These are phyloP conservation scores for Apis laboriosa DNA, from an alignment of 1,140 invertebrate species.

Conservation along the genomic window DNA sequence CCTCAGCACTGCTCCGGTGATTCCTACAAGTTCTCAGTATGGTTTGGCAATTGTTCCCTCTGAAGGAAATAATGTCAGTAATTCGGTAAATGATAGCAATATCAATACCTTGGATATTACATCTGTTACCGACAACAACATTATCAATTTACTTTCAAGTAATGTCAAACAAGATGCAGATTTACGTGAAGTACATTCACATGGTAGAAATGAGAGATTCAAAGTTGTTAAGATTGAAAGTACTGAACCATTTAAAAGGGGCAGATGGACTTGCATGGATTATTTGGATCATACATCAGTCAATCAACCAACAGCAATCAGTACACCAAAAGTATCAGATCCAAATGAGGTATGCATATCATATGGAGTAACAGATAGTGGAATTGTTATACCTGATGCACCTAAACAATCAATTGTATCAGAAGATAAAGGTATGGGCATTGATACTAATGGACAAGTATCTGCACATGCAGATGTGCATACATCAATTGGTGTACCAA, in stretches of 20 bases:
- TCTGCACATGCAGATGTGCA: conserved; percentile 73
- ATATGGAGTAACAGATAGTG: conserved; percentile 78
- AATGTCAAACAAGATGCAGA: conserved; percentile 83
- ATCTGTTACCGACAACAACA: conserved; percentile 80
- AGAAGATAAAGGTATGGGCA: conserved; percentile 69
- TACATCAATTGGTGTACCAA: conserved; percentile 58
- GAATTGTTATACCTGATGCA: conserved; percentile 74
- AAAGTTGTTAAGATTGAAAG: conserved; percentile 98
- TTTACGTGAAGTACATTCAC: conserved; percentile 87
- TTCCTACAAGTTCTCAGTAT: conserved; percentile 91
- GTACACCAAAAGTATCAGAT: conserved; percentile 74
- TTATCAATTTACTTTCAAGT: conserved; percentile 79
- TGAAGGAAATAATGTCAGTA: conserved; percentile 82
- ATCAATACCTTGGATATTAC: conserved; percentile 83
- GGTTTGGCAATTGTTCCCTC: conserved; percentile 89
- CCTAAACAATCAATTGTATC: conserved; percentile 63
- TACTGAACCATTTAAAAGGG: conserved; percentile 95
- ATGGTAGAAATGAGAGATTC: conserved; percentile 91
- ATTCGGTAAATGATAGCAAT: conserved; percentile 83
- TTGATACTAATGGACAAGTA: conserved; percentile 75
- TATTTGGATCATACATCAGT: conserved; percentile 92
- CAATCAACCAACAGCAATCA: conserved; percentile 79
- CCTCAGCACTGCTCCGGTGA: conserved; percentile 89
- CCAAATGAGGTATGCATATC: conserved; percentile 80
- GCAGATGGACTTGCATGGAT: conserved; percentile 97